phyloP scores from a whole-genome alignment of 2,888 invertebrate species.

The Perizoma affinitatum region DNA sequence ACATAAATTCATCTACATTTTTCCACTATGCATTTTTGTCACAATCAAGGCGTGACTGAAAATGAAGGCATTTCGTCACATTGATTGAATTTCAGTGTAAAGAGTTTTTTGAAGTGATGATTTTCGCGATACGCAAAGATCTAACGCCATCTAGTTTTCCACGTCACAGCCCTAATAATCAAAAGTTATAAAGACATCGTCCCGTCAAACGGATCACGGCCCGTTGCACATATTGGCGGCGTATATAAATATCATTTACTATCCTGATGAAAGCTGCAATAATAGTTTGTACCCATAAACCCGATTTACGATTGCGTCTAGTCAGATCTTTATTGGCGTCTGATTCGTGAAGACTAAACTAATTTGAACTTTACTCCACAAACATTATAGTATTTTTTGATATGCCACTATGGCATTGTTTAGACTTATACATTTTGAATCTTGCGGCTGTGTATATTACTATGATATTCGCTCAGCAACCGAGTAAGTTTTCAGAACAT shows the following conservation, averaged over 20 bases:
- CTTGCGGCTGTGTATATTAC: constrained; percentile 14
- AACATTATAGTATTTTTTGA: constrained; percentile 6
- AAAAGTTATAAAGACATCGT: constrained; percentile 4
- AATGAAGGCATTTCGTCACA: too few relatives aligned
- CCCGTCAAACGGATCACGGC: constrained; percentile 1
- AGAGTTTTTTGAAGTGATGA: too few relatives aligned
- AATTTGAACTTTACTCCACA: constrained; percentile 11
- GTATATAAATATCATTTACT: constrained; percentile 34
- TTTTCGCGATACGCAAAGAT: too few relatives aligned
- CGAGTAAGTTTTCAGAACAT: background rate
- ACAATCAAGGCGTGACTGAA: too few relatives aligned
- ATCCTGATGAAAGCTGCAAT: constrained; percentile 43
- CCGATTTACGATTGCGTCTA: constrained; percentile 66
- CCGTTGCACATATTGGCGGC: constrained; percentile 18
- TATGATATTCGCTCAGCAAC: constrained; percentile 10
- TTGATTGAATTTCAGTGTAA: too few relatives aligned
- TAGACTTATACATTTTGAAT: constrained; percentile 6
- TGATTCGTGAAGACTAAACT: constrained; percentile 12
- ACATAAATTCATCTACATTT: too few relatives aligned
- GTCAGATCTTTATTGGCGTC: constrained; percentile 58
- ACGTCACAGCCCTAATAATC: too few relatives aligned
- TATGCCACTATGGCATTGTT: background rate
- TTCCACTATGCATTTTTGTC: too few relatives aligned
- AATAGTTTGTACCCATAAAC: constrained; percentile 63
- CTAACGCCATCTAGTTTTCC: too few relatives aligned